Evolutionary conservation across 2,888 invertebrate genomes (phyloP).

Genomic region (Artemia sinica): DNA sequence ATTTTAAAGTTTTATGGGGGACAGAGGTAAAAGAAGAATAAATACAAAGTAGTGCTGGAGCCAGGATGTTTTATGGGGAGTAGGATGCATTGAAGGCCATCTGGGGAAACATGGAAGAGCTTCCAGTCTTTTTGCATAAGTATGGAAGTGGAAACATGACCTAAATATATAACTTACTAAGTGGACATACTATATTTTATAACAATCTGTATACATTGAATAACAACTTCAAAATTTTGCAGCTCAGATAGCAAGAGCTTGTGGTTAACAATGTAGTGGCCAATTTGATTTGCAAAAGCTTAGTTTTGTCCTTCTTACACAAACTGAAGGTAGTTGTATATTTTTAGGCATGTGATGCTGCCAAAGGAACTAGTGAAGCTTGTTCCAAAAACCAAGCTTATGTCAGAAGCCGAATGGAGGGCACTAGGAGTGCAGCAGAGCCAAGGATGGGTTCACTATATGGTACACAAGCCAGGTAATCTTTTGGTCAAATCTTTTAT

Average conservation of each 20-base stretch:
- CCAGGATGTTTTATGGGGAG: too few relatives aligned
- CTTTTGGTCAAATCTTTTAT: conserved; percentile 48
- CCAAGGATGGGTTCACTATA: conserved; percentile 90
- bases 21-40: too few relatives aligned
- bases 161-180: too few relatives aligned
- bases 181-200: not conserved
- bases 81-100: too few relatives aligned
- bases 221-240: conserved; percentile 19
- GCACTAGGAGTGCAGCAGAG: conserved; percentile 87
- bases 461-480: conserved; percentile 80
- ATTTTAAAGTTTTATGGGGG: too few relatives aligned
- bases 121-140: too few relatives aligned
- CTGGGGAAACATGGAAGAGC: too few relatives aligned
- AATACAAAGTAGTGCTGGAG: too few relatives aligned
- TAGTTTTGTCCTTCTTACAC: conserved; percentile 17
- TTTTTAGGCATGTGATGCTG: conserved; percentile 71
- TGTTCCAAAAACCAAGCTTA: conserved; percentile 77
- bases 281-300: not conserved
- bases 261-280: not conserved
- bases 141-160: too few relatives aligned
- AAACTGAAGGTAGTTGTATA: conserved; percentile 18
- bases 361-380: conserved; percentile 77
- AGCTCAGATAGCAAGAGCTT: not conserved
- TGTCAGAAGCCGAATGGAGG: conserved; percentile 88
- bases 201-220: not conserved